Evolutionary conservation across 1,140 invertebrate genomes (phyloP).

Genomic region (Aphis craccivora): DNA sequence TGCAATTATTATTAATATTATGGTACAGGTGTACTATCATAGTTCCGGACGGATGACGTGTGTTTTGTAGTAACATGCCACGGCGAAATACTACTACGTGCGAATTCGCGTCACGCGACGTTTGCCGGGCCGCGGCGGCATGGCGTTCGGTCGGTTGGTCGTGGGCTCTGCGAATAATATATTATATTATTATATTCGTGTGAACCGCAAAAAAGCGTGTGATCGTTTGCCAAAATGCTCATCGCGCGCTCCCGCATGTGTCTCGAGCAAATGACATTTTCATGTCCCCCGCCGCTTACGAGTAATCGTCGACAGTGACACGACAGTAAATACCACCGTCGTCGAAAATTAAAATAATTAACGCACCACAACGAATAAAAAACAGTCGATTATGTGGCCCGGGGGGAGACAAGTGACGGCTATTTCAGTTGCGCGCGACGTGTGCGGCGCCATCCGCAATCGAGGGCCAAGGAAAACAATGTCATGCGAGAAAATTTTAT

Average conservation of each 20-base stretch:
- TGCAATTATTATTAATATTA: neutral
- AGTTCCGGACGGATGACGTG: neutral
- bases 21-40: neutral
- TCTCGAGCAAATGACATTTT: neutral
- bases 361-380: neutral
- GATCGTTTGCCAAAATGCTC: slow-evolving; percentile 37
- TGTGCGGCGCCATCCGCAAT: too few species aligned
- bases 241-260: neutral
- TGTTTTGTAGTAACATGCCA: too few species aligned
- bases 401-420: too few species aligned
- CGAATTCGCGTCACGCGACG: neutral
- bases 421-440: too few species aligned
- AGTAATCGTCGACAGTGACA: neutral
- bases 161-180: neutral
- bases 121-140: neutral
- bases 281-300: neutral
- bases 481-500: neutral
- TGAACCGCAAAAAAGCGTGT: neutral
- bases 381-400: too few species aligned
- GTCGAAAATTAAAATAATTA: neutral
- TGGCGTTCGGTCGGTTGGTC: neutral
- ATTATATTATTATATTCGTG: neutral
- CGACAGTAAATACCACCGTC: neutral
- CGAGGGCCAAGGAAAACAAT: neutral
- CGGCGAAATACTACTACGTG: neutral